A percentile compares a stretch with the other conserved stretches of the same genome.
These are phyloP conservation scores for Stenolophus ochropezus DNA, from an alignment of 2,888 invertebrate species.

Conservation along the genomic window DNA sequence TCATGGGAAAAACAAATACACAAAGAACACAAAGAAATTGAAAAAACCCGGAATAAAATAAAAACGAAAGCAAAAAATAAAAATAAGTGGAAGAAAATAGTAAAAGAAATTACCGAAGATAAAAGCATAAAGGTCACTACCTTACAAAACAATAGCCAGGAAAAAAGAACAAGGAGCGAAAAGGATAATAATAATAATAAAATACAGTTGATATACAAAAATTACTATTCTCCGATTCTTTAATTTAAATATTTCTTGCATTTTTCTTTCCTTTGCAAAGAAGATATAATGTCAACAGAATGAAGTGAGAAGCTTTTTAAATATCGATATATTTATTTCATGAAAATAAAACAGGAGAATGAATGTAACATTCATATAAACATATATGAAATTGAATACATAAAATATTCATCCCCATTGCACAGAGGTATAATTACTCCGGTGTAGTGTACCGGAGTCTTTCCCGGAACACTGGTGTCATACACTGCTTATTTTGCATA, in stretches of 20 bases:
- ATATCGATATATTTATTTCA: neutral
- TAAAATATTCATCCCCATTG: neutral
- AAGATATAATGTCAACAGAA: no score
- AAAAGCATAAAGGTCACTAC: no score
- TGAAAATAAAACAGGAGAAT: neutral
- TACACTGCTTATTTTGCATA: constrained; percentile 28
- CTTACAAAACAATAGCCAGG: no score
- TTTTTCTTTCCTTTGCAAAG: no score
- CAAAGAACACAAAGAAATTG: neutral
- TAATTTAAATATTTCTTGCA: no score
- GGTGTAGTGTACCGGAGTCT: neutral
- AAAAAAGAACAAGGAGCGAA: no score
- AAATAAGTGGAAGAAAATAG: neutral
- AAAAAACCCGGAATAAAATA: neutral
- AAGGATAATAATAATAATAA: no score
- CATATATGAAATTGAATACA: neutral
- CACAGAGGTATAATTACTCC: neutral
- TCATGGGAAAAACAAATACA: neutral
- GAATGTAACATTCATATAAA: neutral
- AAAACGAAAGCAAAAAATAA: neutral
- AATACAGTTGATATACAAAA: no score
- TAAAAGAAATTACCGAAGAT: neutral
- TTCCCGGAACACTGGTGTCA: constrained; percentile 10
- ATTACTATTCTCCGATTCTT: no score
- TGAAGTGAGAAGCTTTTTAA: no score